A percentile compares a stretch with the other conserved stretches of the same genome.
These are phyloP conservation scores for Drosophila hydei DNA, from an alignment of 1,140 invertebrate species.

Conservation along the genomic window DNA sequence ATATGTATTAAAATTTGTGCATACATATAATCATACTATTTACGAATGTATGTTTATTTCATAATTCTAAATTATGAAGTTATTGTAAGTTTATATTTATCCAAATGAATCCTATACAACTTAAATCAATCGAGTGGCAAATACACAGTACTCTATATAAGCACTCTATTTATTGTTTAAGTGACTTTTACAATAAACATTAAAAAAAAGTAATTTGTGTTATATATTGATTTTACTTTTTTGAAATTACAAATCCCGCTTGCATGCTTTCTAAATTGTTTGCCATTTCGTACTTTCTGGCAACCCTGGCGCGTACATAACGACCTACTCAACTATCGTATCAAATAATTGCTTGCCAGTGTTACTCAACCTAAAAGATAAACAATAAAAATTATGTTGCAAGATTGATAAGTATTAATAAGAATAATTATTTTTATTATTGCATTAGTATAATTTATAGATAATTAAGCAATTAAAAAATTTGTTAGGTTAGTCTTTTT, in stretches of 20 bases:
- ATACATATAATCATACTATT: conserved; percentile 9
- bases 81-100: conserved; percentile 54
- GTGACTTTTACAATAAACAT: conserved; percentile 44
- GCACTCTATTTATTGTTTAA: conserved; percentile 43
- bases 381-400: background rate
- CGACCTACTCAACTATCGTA: conserved; percentile 34
- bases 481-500: background rate
- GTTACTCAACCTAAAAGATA: background rate
- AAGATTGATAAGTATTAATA: background rate
- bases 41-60: conserved; percentile 48
- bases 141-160: conserved; percentile 44
- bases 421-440: background rate
- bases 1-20: conserved; percentile 43
- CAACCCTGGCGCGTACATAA: conserved; percentile 7
- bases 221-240: background rate
- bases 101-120: conserved; percentile 57
- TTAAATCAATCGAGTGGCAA: conserved; percentile 41
- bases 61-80: conserved; percentile 60
- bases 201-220: conserved; percentile 6
- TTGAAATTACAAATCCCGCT: background rate
- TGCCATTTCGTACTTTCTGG: conserved; percentile 5
- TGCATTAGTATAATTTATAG: conserved; percentile 7
- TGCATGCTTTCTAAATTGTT: background rate
- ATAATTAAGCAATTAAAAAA: background rate
- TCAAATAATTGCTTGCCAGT: conserved; percentile 25